Percentiles rank a stretch among this genome's conserved stretches.
Evolutionary conservation across 2,113 vertebrate species (phyloP).

Genomic region (Ranitomeya imitator): DNA sequence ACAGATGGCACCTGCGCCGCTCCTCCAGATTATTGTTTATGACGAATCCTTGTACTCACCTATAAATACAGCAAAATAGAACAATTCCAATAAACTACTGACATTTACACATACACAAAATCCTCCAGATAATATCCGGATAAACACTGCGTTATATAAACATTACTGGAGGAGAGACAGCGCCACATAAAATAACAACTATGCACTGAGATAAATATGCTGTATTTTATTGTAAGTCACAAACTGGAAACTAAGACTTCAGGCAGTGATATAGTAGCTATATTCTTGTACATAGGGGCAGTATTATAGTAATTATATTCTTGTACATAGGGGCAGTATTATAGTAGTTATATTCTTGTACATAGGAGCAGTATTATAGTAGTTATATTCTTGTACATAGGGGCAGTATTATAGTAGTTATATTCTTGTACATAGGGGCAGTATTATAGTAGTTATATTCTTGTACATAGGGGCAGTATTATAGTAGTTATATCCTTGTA

Average conservation of each 20-base stretch:
- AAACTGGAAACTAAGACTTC: too few relatives aligned
- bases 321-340: background rate
- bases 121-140: slow-evolving; percentile 12
- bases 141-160: background rate
- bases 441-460: too few relatives aligned
- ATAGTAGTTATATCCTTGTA: too few relatives aligned
- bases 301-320: background rate
- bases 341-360: slow-evolving; percentile 3
- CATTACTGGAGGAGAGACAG: background rate
- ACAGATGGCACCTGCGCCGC: slow-evolving; percentile 39
- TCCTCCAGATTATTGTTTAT: background rate
- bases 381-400: too few relatives aligned
- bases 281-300: too few relatives aligned
- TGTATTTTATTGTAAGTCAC: too few relatives aligned
- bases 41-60: background rate
- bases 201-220: too few relatives aligned
- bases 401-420: background rate
- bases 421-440: too few relatives aligned
- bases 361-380: background rate
- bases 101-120: background rate
- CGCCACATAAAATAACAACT: background rate
- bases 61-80: slow-evolving; percentile 24
- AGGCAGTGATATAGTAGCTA: background rate
- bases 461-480: too few relatives aligned
- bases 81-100: slow-evolving; percentile 11